Evolutionary conservation across 2,113 vertebrate genomes (phyloP).

Genomic region (Morone chrysops): DNA sequence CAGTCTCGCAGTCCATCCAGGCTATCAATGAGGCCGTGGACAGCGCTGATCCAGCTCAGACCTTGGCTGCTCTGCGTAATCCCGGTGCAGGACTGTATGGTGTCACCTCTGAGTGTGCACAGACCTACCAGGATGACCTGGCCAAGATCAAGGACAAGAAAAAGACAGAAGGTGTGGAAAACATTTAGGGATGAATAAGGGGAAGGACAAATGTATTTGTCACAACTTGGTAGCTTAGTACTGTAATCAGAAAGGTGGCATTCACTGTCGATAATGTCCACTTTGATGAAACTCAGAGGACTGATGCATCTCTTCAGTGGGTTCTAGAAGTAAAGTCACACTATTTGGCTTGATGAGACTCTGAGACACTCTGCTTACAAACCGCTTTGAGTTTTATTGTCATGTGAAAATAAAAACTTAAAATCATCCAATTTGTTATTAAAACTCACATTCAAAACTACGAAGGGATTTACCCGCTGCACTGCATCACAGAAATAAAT

Average conservation of each 20-base stretch:
- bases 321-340: not conserved
- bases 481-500: not conserved
- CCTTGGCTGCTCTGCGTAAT: constrained; percentile 87
- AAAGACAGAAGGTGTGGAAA: constrained; percentile 84
- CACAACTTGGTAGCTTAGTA: too few species aligned
- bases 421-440: not conserved
- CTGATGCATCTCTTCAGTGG: not conserved
- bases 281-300: too few species aligned
- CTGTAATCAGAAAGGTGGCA: not conserved
- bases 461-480: not conserved
- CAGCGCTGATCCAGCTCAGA: constrained; percentile 84
- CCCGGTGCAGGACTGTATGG: constrained; percentile 92
- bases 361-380: not conserved
- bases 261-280: not conserved
- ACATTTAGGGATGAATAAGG: not conserved
- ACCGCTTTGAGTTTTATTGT: too few species aligned
- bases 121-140: constrained; percentile 91
- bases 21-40: constrained; percentile 93
- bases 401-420: not conserved
- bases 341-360: not conserved
- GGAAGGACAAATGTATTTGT: not conserved
- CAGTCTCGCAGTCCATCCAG: constrained; percentile 94
- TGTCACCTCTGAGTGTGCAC: constrained; percentile 92
- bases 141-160: constrained; percentile 86
- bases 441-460: not conserved